Conservation (phyloP, 2,113 vertebrate species). For the Equus przewalskii region DNA sequence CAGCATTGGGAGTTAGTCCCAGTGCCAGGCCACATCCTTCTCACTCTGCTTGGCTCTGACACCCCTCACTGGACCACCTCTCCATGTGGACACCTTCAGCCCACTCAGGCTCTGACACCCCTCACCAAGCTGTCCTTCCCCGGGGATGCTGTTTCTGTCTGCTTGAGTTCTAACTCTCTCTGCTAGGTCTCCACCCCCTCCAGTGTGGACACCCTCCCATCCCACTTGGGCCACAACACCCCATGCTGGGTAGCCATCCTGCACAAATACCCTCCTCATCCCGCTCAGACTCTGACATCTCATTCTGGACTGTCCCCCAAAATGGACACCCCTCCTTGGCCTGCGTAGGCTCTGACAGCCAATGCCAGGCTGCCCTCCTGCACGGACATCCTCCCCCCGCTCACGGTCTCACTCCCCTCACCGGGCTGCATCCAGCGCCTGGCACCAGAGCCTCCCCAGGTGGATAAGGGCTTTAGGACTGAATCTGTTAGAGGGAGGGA, state of each 20-base stretch:
- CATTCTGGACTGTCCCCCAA: not conserved
- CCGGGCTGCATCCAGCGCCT: not conserved
- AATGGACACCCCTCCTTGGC: not conserved
- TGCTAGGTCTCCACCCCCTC: not conserved
- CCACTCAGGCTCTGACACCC: not conserved
- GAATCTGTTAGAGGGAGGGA: not conserved
- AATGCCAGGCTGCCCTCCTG: not conserved
- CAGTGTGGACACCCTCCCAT: not conserved
- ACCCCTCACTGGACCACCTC: not conserved
- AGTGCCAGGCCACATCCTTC: not conserved
- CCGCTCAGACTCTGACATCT: not conserved
- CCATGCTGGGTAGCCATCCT: not conserved
- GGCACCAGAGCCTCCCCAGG: not conserved
- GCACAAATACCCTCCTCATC: not conserved
- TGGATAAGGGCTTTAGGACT: not conserved
- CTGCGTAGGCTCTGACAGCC: not conserved
- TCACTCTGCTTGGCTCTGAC: not conserved
- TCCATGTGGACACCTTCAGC: not conserved
- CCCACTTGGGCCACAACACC: not conserved
- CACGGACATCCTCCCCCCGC: not conserved
- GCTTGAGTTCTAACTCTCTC: not conserved
- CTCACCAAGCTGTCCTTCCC: not conserved
- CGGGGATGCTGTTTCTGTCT: not conserved
- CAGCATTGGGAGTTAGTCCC: not conserved
- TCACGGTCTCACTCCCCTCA: not conserved